Percentiles rank a stretch among this genome's conserved stretches.
phyloP scores from a whole-genome alignment of 2,113 vertebrate genomes.

The Ginglymostoma cirratum region DNA sequence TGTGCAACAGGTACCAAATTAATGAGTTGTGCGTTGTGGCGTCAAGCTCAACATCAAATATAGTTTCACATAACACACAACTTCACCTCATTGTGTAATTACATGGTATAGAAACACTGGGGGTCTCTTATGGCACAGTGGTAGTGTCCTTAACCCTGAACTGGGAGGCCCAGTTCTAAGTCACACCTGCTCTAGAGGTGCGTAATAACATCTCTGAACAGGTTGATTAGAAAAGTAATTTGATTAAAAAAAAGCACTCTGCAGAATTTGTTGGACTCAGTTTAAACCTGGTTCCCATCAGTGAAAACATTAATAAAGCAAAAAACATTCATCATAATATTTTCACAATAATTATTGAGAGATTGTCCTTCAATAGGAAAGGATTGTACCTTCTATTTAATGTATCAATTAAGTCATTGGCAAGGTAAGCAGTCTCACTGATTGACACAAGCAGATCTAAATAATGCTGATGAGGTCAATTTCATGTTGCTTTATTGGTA shows the following conservation, averaged over 20 bases:
- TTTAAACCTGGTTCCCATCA: not conserved
- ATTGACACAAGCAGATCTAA: slow-evolving; percentile 14
- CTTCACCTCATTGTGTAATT: not conserved
- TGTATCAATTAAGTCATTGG: not conserved
- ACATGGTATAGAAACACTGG: not conserved
- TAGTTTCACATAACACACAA: not conserved
- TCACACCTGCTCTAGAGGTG: too few species aligned
- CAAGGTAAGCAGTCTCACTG: not conserved
- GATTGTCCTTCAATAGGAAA: not conserved
- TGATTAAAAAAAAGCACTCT: not conserved
- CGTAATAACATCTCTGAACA: too few species aligned
- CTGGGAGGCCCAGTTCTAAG: too few species aligned
- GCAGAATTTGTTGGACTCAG: too few species aligned
- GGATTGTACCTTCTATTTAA: not conserved
- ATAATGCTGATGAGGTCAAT: slow-evolving; percentile 12
- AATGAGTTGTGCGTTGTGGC: not conserved
- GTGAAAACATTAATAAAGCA: not conserved
- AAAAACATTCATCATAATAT: not conserved
- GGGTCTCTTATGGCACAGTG: too few species aligned
- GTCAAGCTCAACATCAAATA: not conserved
- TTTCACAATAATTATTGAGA: not conserved
- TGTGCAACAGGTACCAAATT: not conserved
- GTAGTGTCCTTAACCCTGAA: too few species aligned
- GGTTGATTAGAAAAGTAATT: too few species aligned
- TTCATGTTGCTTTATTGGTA: not conserved